Base-by-base conservation (phyloP, 2,888 invertebrate genomes). In the Erynnis tages region DNA sequence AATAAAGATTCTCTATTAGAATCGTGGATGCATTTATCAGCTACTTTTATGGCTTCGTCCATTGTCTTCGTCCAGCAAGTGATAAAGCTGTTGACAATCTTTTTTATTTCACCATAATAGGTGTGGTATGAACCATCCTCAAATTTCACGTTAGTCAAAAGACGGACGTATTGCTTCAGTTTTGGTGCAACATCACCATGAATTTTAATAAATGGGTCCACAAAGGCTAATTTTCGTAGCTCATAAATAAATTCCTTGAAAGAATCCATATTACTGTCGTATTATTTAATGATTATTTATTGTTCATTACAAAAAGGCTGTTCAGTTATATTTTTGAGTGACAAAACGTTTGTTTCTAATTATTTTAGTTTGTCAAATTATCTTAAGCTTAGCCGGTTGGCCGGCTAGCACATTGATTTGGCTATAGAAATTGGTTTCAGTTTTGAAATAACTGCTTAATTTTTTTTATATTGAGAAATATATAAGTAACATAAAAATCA, bases 41-140 rank as follows among this genome's bases (percentile, higher is more conserved):
- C 67, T 41, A 67, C 64, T 56, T 64, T 72, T 6, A 67, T 56
- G 1, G 71, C 57, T n/a, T 67, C 62, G 43, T 79, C 75, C 54
- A 81, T 72, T 2, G 62, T 55, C 30, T 63, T 52, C 16, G 62
- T 61, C 64, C 73, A 79, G 48, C 66, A 77, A 41, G 55, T 61
- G 1, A 75, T 53, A 55, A 79, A 85, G 34, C 73, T 70, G 3
- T 58, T 63, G 0, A 84, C 53, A 1, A 76, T 59, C 16, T 57
- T 62, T 57, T 79, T 83, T 2, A 85, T 53, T 38, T 78, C 65
- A 0, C 79, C 79, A 40, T 79, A 86, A 56, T 73, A 82, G 1
- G 62, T 57, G 43, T 76, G 69, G 34, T 79, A 73, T 0, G 50
- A 54, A 2, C 66, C 72, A 54, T 77, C 76, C 41, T 62, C 59